These are phyloP conservation scores for Cariama cristata DNA, from an alignment of 2,113 vertebrate species.

Conservation along the genomic window DNA sequence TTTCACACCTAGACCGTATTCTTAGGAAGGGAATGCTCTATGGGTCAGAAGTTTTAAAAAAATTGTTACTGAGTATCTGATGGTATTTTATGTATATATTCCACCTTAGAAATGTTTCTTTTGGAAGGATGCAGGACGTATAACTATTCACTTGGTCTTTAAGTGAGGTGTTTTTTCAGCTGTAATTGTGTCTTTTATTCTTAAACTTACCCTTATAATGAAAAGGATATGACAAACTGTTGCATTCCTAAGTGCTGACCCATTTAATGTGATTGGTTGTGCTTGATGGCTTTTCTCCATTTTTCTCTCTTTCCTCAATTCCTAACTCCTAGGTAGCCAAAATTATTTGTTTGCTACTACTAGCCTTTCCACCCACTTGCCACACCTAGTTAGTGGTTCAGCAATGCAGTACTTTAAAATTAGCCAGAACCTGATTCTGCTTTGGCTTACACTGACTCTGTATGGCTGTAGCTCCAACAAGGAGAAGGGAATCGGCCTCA, in stretches of 20 bases:
- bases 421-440: background rate
- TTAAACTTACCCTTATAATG: constrained; percentile 29
- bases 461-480: background rate
- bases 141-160: constrained; percentile 1
- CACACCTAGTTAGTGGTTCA: constrained; percentile 4
- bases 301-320: background rate
- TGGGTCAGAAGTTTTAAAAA: background rate
- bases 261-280: background rate
- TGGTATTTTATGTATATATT: constrained; percentile 11
- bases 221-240: constrained; percentile 27
- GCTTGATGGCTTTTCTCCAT: background rate
- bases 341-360: constrained; percentile 25
- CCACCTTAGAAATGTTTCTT: constrained; percentile 34
- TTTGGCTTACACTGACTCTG: background rate
- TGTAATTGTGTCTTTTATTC: constrained; percentile 36
- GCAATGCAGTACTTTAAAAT: background rate
- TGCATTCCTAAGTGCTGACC: constrained; percentile 24
- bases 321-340: background rate
- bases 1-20: background rate
- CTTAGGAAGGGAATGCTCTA: background rate
- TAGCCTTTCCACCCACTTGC: constrained; percentile 17
- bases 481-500: background rate
- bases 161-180: constrained; percentile 50
- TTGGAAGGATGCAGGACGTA: background rate
- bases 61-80: background rate